Percentiles rank a stretch among this genome's conserved stretches.
These are phyloP conservation scores for Rhyzopertha dominica DNA, from an alignment of 1,140 invertebrate genomes.

Conservation along the genomic window DNA sequence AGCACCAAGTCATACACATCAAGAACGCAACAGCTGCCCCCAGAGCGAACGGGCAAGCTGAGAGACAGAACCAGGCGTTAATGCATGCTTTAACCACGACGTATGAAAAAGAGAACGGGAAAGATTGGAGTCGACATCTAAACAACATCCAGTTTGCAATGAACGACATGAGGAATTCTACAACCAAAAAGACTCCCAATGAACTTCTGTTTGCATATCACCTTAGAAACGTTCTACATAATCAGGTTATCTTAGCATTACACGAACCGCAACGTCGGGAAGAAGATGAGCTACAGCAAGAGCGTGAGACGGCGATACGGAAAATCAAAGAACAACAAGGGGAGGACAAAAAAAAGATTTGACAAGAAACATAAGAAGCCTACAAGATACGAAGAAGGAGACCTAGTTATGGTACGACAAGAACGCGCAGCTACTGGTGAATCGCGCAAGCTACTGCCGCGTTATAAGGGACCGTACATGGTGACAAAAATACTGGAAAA, in stretches of 20 bases:
- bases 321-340: background rate
- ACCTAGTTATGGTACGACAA: background rate
- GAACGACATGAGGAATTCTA: constrained; percentile 1
- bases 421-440: background rate
- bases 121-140: constrained; percentile 3
- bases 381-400: background rate
- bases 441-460: background rate
- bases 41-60: no score
- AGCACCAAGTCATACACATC: background rate
- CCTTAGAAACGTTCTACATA: background rate
- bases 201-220: background rate
- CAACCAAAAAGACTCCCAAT: background rate
- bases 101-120: background rate
- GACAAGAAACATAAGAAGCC: no score
- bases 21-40: constrained; percentile 4
- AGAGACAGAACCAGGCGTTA: background rate
- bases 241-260: background rate
- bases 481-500: constrained; percentile 1
- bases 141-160: background rate
- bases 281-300: background rate
- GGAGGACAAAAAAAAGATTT: background rate
- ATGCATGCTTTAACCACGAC: no score
- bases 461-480: constrained; percentile 2
- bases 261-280: background rate
- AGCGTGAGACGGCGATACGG: background rate